Base-by-base conservation (phyloP, 2,888 invertebrate species). In the Sphecodes monilicornis region DNA sequence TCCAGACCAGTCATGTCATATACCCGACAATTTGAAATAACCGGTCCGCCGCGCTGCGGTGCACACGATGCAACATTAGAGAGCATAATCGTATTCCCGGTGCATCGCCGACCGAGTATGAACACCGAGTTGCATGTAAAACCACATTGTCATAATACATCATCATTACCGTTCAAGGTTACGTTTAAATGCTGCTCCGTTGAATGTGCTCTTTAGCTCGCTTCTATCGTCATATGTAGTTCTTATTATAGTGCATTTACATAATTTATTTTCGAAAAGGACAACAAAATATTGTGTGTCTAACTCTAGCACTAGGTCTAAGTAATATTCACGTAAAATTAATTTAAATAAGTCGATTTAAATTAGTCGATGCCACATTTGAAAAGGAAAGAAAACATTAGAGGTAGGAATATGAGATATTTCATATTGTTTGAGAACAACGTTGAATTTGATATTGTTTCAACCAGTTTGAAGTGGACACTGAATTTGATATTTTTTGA, bases 1-100 rank as follows among this genome's bases (percentile, higher is more conserved):
- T 54, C 60, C 74, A 32, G 46, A 36, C 41, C 26, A 32, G 22
- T 10, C 26, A 16, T 60, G 60, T 60, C 64, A 71, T 50, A 60
- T 80, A 71, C 43, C 76, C 64, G 60, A 64, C 46, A 64, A 64
- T 50, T 76, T 39, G 16, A 72, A 43, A 29, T 66, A 77, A 71
- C 26, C 16, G 46, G 32, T 64, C 18, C 64, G 32, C 1, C 50
- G 50, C 22, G 50, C 10, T 43, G 43, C 60, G 22, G 50, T 50
- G 22, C 22, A 60, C 29, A 26, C 60, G 57, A 5, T 57, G 29
- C 57, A 60, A 60, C 57, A 60, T 29, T 60, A 16, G 26, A 26
- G 16, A 5, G 26, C 57, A 60, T 60, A 60, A 60, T 60, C 57
- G 29, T 60, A 60, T 60, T 13, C 29, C 29, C 60, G 60, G 60